Base-by-base conservation (phyloP, 2,113 vertebrate genomes). In the Salvelinus sp. region DNA sequence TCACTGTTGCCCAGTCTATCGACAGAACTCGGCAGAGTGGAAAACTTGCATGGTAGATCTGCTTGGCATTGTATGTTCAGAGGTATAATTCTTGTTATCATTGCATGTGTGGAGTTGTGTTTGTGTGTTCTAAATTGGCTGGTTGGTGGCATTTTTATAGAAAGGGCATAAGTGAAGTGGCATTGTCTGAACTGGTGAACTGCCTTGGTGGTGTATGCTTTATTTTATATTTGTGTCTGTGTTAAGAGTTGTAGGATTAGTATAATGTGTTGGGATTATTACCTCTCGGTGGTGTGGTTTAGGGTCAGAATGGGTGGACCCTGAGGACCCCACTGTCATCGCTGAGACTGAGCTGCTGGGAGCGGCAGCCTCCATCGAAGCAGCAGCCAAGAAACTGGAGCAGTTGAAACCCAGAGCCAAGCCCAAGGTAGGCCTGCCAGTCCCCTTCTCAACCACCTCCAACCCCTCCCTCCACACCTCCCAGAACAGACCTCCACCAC, bases 361-460 rank as follows among this genome's bases (percentile, higher is more conserved):
- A 77, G 98, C 98, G 7, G 98, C 98, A 7, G 97, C 98, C 0
- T 99, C 97, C 73, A 99, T 99, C 75, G 98, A 99, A 91, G 98
- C 98, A 28, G 98, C 97, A 33, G 98, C 97, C 79, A 99, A 99
- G 94, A 99, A 99, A 92, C 91, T 99, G 76, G 97, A 99, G 88
- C 98, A 99, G 84, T 95, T 99, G 84, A 98, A 96, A 86, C 98
- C 97, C 44, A 92, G 98, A 92, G 96, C 96, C 86, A 99, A 99
- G 79, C 97, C 97, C 22, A 99, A 97, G 96, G 98, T 99, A 54
- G 50, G 50, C 16, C 16, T 18, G 91, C 9, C 72, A 63, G 75
- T 74, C 78, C 80, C 78, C 12, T 27, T 13, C 62, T n/a, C 23
- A 12, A 20, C 20, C 63, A 6, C 6, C 14, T 71, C 73, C 73